Evolutionary conservation across 30 jellyfish, hydroid and myxozoan species (phyloP), one percentile per base, ranked within the genome.

Genomic region (Catostylus mosaicus): DNA sequence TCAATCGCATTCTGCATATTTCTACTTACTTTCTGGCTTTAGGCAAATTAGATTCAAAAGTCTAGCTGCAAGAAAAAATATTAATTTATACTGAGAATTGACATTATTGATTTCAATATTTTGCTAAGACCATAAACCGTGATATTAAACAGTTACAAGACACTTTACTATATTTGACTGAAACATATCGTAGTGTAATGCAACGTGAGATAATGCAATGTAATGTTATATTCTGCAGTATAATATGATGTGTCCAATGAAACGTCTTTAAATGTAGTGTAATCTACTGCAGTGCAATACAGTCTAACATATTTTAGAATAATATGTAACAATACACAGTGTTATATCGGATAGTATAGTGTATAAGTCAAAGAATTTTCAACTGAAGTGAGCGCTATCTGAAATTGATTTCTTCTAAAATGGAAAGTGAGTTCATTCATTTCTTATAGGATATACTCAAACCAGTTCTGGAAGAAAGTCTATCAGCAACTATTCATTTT

Each of bases 401-500:
- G 1, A 7, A 27, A 3, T 48, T 48, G 1, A 2, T 16, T 6
- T 48, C 24, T 16, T 2, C 14, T 4, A 2, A 48, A 3, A n/a
- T n/a, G n/a, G n/a, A n/a, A n/a, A n/a, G n/a, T 31, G 40, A 1
- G 70, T n/a, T n/a, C n/a, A n/a, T n/a, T n/a, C n/a, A n/a, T n/a
- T 43, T 60, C 38, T 52, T 70, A 27, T 29, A 88, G 97, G 97
- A 88, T 32, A 79, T 88, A n/a, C 60, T 88, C 33, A 88, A 88
- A 61, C 93, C 97, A 24, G 89, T 88, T 10, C 79, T 88, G 30
- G 78, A 79, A 22, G 97, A 88, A 46, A 68, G 71, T 30, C 88
- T 88, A 30, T 51, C 57, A 16, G 97, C 94, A 6, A 72, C 78
- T 35, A 73, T 94, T 36, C 96, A 94, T 56, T 94, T 94, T 72